phyloP scores from a whole-genome alignment of 1,140 invertebrate species.

The Drosophila pallidifrons region DNA sequence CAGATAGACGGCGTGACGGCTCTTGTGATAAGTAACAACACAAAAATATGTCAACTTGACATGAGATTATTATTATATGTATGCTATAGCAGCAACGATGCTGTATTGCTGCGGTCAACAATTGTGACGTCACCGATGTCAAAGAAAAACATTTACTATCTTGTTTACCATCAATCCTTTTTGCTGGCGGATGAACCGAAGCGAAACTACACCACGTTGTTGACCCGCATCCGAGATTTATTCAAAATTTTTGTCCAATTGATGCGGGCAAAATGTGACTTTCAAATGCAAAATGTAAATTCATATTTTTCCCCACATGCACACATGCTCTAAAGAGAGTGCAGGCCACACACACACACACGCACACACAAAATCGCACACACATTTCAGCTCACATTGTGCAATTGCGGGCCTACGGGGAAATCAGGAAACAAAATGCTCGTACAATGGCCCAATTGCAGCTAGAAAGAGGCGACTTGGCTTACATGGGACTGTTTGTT shows the following conservation, averaged over 20 bases:
- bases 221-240: conserved; percentile 33
- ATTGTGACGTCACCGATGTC: conserved; percentile 19
- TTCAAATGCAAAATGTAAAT: conserved; percentile 23
- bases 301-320: neutral
- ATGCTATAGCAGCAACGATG: neutral
- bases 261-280: conserved; percentile 35
- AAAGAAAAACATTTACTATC: conserved; percentile 15
- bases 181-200: too few species aligned
- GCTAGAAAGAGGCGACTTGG: conserved; percentile 6
- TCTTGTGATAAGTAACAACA: conserved; percentile 18
- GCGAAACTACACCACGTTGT: neutral
- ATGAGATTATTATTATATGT: neutral
- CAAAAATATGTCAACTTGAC: neutral
- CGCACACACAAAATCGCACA: neutral
- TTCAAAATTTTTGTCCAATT: conserved; percentile 24
- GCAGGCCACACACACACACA: neutral
- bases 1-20: neutral
- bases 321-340: neutral
- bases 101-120: neutral
- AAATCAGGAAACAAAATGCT: conserved; percentile 49
- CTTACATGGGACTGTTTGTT: conserved; percentile 9
- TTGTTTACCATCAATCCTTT: conserved; percentile 13
- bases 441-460: conserved; percentile 35
- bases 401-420: conserved; percentile 44
- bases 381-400: conserved; percentile 13